Conservation (phyloP, 2,797 vertebrate species). For the Paguma larvata region DNA sequence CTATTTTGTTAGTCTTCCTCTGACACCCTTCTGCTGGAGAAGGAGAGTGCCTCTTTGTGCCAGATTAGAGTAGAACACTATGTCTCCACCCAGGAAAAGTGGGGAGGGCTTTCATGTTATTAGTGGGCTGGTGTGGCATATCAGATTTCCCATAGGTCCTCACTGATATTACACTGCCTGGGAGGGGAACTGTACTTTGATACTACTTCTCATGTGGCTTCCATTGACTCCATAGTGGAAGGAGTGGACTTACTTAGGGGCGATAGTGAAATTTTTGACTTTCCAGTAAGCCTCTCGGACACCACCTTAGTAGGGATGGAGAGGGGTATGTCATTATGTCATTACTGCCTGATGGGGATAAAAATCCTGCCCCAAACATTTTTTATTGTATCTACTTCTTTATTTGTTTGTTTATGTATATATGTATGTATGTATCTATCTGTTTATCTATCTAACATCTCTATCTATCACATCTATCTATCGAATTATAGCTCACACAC, state of each 20-base stretch:
- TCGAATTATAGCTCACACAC: background rate
- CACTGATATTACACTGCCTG: background rate
- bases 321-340: background rate
- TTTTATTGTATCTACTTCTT: background rate
- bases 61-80: background rate
- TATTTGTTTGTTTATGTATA: background rate
- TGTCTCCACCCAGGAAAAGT: background rate
- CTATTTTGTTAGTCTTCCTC: background rate
- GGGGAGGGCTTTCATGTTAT: background rate
- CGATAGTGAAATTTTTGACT: background rate
- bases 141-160: background rate
- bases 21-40: background rate
- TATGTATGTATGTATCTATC: background rate
- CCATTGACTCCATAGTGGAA: background rate
- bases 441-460: background rate
- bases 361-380: background rate
- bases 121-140: background rate
- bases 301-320: background rate
- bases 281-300: background rate
- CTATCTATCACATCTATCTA: background rate
- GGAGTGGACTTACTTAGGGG: background rate
- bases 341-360: background rate
- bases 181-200: background rate
- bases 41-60: background rate
- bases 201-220: background rate